phyloP scores from a whole-genome alignment of 2,797 vertebrate species.

The Darevskia mixta region DNA sequence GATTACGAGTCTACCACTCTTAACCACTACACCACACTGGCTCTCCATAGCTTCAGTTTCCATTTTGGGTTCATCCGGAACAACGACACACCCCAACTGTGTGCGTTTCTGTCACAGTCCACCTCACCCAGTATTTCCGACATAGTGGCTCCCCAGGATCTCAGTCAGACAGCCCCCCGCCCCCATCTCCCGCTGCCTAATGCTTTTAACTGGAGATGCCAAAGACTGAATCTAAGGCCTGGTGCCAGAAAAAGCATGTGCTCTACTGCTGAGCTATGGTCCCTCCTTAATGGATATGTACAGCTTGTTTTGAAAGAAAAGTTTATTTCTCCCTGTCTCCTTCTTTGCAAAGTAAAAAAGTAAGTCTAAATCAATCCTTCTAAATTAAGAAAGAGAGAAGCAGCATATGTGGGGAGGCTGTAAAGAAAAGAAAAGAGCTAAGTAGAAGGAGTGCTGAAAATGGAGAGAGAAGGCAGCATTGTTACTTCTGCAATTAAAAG shows the following conservation, averaged over 20 bases:
- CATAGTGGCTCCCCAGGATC: no score
- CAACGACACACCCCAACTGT: no score
- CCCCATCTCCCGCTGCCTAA: not conserved
- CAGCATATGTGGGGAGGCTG: not conserved
- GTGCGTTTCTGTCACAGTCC: no score
- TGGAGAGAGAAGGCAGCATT: slow-evolving; percentile 23
- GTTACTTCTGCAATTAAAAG: slow-evolving; percentile 35
- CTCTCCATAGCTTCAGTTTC: no score
- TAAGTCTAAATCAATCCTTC: slow-evolving; percentile 10
- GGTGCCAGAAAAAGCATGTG: not conserved
- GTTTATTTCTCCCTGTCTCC: not conserved
- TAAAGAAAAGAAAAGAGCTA: slow-evolving; percentile 12
- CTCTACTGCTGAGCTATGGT: not conserved
- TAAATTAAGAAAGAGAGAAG: slow-evolving; percentile 8
- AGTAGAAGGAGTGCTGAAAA: slow-evolving; percentile 21
- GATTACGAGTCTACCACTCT: no score
- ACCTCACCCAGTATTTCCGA: not conserved
- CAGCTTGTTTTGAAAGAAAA: not conserved
- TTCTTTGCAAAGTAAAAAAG: slow-evolving; percentile 16
- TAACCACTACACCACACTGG: no score
- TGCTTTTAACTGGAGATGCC: not conserved
- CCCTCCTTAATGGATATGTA: not conserved
- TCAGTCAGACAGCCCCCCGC: not conserved
- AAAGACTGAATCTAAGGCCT: not conserved
- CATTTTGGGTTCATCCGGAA: no score